Evolutionary conservation across 2,888 invertebrate species (phyloP), one percentile per base, ranked within the genome.

Genomic region (Scaptodrosophila latifasciaeformis): DNA sequence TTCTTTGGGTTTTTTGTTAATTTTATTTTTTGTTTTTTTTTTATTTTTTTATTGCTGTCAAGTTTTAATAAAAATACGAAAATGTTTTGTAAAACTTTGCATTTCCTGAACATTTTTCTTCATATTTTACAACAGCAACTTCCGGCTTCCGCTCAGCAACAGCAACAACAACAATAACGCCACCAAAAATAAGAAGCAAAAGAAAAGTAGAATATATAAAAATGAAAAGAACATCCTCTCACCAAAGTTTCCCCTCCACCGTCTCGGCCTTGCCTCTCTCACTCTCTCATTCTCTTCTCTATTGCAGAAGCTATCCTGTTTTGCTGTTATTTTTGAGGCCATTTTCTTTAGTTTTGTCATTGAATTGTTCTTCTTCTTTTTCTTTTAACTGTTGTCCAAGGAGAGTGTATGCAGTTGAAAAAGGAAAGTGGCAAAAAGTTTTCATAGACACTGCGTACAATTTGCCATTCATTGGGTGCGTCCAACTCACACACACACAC

Each of bases 41-140:
- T n/a, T n/a, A n/a, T n/a, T 43, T 47, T 35, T 45, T 54, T 53
- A 60, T 54, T 48, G 31, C 31, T 44, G 46, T 59, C 54, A 68
- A 49, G 42, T 65, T 53, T 50, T 49, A 42, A 50, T 44, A 55
- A 60, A 59, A 60, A 51, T 40, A 31, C 48, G 54, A 27, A 50
- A 49, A 47, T 19, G 42, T 64, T 51, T 50, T 30, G 54, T 63
- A 78, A 71, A 75, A 75, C 58, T 80, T 75, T 77, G 78, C 81
- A 75, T 80, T 74, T 75, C 75, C 75, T 80, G 75, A 57, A 60
- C 55, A 70, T 70, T 74, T 65, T 75, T 65, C 57, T 65, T 61
- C 49, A 62, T 63, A 80, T 75, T 75, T 70, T 78, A 67, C 75
- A 78, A 57, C 67, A 64, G 78, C 61, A 63, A 77, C 80, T 65